phyloP scores from a whole-genome alignment of 2,113 vertebrate species.

The Chascanopsetta lugubris region DNA sequence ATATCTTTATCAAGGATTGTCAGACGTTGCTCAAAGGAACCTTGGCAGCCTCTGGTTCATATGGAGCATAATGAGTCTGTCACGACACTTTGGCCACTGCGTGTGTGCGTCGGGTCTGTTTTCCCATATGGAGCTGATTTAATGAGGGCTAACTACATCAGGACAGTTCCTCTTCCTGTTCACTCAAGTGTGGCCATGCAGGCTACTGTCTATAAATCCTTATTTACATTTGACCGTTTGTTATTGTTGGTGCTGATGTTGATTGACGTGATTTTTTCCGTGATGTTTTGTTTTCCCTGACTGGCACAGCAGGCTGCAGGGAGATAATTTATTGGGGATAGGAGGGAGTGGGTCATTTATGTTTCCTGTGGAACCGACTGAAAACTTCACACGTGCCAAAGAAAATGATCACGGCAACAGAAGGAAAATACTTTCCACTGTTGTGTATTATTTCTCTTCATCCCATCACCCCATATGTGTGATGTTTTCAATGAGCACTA shows the following conservation, averaged over 20 bases:
- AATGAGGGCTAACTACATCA: conserved; percentile 37
- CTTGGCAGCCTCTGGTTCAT: conserved; percentile 19
- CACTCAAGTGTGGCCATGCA: neutral
- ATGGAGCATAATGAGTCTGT: conserved; percentile 22
- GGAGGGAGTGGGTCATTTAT: conserved; percentile 53
- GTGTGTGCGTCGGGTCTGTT: neutral
- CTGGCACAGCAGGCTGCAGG: conserved; percentile 21
- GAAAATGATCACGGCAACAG: conserved; percentile 54
- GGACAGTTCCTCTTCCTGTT: conserved; percentile 25
- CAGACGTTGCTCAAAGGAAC: conserved; percentile 33
- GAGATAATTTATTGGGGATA: conserved; percentile 39
- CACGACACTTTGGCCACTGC: conserved; percentile 26
- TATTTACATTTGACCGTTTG: conserved; percentile 7
- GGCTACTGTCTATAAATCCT: neutral
- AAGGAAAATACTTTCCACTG: conserved; percentile 49
- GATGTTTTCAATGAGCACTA: conserved; percentile 9
- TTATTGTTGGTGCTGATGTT: conserved; percentile 14
- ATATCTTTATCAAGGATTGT: conserved; percentile 13
- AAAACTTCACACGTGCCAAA: conserved; percentile 59
- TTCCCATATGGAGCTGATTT: conserved; percentile 45
- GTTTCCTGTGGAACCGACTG: conserved; percentile 61
- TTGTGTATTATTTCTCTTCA: conserved; percentile 53
- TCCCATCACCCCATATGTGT: conserved; percentile 42
- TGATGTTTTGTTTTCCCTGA: conserved; percentile 12
- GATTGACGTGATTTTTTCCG: conserved; percentile 17